phyloP scores from a whole-genome alignment of 37 sponge, comb jelly and placozoan species.

The Oscarella lobularis region DNA sequence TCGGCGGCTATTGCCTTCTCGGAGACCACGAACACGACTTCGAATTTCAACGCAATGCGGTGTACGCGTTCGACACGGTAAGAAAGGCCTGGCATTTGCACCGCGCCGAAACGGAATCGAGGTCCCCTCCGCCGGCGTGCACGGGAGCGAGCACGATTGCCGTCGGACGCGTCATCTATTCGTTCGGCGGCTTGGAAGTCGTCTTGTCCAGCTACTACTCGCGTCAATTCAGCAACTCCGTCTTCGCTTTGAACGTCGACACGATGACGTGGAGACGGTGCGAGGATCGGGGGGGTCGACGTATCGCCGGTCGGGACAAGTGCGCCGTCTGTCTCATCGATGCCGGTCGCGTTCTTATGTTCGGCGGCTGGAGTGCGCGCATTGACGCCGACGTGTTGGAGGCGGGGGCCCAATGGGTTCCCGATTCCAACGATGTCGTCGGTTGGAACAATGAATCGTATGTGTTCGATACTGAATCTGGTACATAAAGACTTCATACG shows the following conservation, averaged over 20 bases:
- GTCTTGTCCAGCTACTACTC: background rate
- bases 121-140: background rate
- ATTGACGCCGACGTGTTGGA: background rate
- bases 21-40: background rate
- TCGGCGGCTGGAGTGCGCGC: background rate
- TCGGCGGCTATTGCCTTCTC: background rate
- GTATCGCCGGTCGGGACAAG: background rate
- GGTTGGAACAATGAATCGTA: background rate
- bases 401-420: background rate
- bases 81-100: background rate
- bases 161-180: background rate
- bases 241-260: background rate
- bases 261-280: conserved; percentile 1
- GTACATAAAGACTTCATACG: too few relatives aligned
- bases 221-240: background rate
- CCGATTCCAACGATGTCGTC: background rate
- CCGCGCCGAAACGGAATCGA: background rate
- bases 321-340: background rate
- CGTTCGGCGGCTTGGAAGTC: background rate
- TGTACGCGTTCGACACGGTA: background rate
- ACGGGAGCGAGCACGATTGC: background rate
- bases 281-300: background rate
- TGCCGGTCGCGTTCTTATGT: background rate
- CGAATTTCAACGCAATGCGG: background rate
- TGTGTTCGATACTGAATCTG: background rate